A percentile compares a stretch with the other conserved stretches of the same genome.
These are phyloP conservation scores for Vannuccia rotundouncinata DNA, from an alignment of 2,888 invertebrate genomes.

Conservation along the genomic window DNA sequence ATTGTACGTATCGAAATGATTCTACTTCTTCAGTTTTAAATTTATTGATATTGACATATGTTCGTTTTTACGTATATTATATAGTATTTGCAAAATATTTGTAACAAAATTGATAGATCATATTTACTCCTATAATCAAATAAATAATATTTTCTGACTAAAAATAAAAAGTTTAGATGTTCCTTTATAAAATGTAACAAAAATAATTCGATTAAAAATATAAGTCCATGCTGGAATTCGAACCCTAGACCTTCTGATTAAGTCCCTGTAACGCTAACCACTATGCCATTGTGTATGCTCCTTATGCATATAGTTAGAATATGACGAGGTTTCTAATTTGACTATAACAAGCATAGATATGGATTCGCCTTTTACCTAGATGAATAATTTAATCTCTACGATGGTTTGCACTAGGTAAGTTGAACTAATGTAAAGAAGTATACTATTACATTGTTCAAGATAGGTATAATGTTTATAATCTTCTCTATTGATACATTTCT, in stretches of 20 bases:
- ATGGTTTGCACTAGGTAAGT: neutral
- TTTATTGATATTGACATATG: neutral
- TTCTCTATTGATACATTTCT: conserved; percentile 17
- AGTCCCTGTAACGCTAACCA: neutral
- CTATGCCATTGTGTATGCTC: conserved; percentile 7
- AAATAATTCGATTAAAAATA: too few relatives aligned
- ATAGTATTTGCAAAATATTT: too few relatives aligned
- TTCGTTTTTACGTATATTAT: neutral
- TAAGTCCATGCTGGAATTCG: neutral
- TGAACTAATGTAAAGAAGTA: neutral
- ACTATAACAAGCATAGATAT: conserved; percentile 7
- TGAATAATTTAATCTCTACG: neutral
- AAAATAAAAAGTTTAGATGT: too few relatives aligned
- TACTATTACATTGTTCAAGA: neutral
- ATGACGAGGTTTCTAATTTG: conserved; percentile 20
- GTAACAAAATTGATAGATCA: too few relatives aligned
- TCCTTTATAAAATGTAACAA: too few relatives aligned
- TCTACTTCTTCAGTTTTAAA: neutral
- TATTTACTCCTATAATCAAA: too few relatives aligned
- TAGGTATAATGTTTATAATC: neutral
- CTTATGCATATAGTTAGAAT: conserved; percentile 5
- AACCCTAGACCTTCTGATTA: conserved; percentile 1
- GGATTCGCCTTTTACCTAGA: neutral
- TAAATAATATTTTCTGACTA: too few relatives aligned
- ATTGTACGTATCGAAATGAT: neutral